Conservation (phyloP, 2,113 vertebrate genomes). For the Hemiprocne comata region DNA sequence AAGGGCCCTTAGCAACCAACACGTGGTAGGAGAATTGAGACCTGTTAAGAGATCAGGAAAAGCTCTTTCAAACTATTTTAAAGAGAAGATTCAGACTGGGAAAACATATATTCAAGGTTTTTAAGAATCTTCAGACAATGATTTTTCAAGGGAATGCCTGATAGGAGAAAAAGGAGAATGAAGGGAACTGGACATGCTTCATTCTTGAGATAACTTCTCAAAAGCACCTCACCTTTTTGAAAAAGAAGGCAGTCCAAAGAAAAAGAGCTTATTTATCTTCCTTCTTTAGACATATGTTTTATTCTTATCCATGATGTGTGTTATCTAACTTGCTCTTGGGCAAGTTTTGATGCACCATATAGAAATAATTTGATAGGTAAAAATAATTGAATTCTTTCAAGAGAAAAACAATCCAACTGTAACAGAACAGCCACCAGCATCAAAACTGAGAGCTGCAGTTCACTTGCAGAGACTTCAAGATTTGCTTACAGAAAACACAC, state of each 20-base stretch:
- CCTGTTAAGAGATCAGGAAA: neutral
- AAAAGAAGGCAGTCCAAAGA: neutral
- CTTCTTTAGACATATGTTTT: neutral
- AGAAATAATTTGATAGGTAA: neutral
- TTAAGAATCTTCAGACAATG: neutral
- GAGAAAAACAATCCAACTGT: neutral
- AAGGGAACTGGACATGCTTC: neutral
- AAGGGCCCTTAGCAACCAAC: neutral
- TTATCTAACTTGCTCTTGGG: neutral
- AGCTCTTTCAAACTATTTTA: neutral
- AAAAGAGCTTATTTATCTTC: neutral
- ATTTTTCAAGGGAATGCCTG: neutral
- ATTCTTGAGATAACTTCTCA: neutral
- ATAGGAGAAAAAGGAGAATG: neutral
- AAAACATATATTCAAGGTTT: neutral
- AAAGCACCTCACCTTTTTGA: accelerated
- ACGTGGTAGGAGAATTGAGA: neutral
- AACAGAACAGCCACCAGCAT: neutral
- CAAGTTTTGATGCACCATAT: neutral
- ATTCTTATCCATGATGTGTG: neutral
- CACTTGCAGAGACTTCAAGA: neutral
- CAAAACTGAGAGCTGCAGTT: neutral
- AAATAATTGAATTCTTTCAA: neutral
- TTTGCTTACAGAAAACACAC: neutral
- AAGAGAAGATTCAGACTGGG: neutral